Percentiles rank a stretch among this genome's conserved stretches.
Evolutionary conservation across 2,888 invertebrate species (phyloP).

Genomic region (Phyllotreta striolata): DNA sequence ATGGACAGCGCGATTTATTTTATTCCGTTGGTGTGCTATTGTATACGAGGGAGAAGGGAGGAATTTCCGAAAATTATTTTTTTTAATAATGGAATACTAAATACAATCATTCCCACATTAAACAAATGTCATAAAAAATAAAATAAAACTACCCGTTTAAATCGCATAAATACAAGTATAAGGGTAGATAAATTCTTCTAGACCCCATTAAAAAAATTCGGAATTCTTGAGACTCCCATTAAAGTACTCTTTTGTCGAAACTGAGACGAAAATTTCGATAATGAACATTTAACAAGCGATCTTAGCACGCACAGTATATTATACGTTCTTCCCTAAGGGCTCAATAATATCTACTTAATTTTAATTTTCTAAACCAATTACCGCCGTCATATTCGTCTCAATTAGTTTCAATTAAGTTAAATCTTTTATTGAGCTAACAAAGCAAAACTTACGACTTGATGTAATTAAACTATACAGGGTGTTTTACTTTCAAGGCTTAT

Average conservation of each 20-base stretch:
- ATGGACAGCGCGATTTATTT: constrained; percentile 29
- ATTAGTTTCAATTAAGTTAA: constrained; percentile 47
- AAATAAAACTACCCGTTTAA: neutral
- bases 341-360: constrained; percentile 36
- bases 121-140: neutral
- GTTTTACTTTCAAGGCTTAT: neutral
- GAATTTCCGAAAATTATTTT: neutral
- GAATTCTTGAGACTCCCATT: constrained; percentile 2
- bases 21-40: constrained; percentile 14
- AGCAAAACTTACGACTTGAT: constrained; percentile 21
- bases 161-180: neutral
- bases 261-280: constrained; percentile 1
- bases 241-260: constrained; percentile 6
- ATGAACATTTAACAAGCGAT: constrained; percentile 8
- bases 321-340: constrained; percentile 11
- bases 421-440: constrained; percentile 46
- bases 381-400: constrained; percentile 45
- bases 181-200: neutral
- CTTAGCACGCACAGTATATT: constrained; percentile 1
- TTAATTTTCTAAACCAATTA: constrained; percentile 40
- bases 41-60: neutral
- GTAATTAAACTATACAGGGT: constrained; percentile 8
- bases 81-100: neutral
- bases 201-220: neutral
- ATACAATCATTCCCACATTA: neutral